Evolutionary conservation across 2,797 vertebrate genomes (phyloP), one percentile per base, ranked within the genome.

Genomic region (Eulemur mongoz): DNA sequence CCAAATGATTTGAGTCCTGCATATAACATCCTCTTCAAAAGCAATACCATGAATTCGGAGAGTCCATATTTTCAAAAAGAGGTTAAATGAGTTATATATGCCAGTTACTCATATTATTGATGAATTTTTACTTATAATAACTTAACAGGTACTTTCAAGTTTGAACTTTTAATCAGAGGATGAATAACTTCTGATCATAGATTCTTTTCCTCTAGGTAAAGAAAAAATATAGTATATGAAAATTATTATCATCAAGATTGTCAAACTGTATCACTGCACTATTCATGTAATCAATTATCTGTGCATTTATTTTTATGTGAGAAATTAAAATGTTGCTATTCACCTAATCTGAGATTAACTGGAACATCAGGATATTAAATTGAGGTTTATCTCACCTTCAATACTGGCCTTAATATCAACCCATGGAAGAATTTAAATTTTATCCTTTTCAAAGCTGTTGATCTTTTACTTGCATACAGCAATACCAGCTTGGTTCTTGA

Each of bases 41-140:
- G 15, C 18, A 91, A 50, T 11, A 54, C 15, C n/a, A 13, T 86
- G 12, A 81, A 76, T 92, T 89, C 50, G 73, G n/a, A 88, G 15
- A 17, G 67, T 22, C 32, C 10, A 32, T 57, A 35, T 65, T 89
- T 80, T 86, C 27, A 88, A 78, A 20, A 76, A 65, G 25, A 18
- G 17, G 65, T 48, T 78, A 79, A 92, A 79, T 59, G 30, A 76
- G 4, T 43, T 78, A 91, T 17, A 73, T 4, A 40, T 67, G 12
- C 5, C 57, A 88, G 25, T 92, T 72, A 67, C 23, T 76, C 38
- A 43, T 22, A 78, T 0, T 48, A 9, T 45, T 67, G 40, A 73
- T 63, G 95, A 57, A 48, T 30, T 89, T 89, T 83, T 87, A 84
- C 52, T 93, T 87, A 22, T 32, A 83, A 75, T 76, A 80, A 45